A percentile compares a stretch with the other conserved stretches of the same genome.
Conservation (phyloP, 2,113 vertebrate species). For the Hippoglossus stenolepis region DNA sequence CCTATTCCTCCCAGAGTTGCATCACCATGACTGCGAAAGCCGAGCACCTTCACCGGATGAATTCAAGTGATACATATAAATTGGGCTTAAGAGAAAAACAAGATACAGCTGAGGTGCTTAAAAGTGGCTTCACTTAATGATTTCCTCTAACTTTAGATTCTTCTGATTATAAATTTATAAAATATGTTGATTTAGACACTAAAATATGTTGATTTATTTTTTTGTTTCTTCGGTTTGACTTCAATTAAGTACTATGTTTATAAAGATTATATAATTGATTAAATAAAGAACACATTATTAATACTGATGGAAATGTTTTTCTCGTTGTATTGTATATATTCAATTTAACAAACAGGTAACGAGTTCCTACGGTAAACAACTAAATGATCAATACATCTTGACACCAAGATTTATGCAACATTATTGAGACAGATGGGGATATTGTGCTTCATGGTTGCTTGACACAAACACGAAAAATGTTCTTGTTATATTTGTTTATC, state of each 20-base stretch:
- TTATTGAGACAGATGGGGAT: not conserved
- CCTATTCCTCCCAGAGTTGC: slow-evolving; percentile 20
- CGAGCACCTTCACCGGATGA: not conserved
- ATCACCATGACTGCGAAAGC: not conserved
- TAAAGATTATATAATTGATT: too few species aligned
- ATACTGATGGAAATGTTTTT: not conserved
- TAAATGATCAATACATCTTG: not conserved
- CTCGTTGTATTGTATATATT: too few species aligned
- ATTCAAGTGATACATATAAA: not conserved
- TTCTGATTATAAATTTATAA: not conserved
- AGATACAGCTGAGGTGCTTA: not conserved
- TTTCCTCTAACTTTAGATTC: not conserved
- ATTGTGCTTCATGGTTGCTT: not conserved
- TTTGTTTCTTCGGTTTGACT: not conserved
- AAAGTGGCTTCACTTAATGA: not conserved
- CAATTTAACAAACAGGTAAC: too few species aligned
- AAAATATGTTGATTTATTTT: not conserved
- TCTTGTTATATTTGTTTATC: not conserved
- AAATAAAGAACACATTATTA: not conserved
- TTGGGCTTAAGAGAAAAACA: not conserved
- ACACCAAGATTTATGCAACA: not conserved
- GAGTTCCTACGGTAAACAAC: too few species aligned
- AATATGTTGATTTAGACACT: not conserved
- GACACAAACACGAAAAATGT: not conserved
- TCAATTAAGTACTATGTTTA: too few species aligned